These are phyloP conservation scores for Meandrusa payeni DNA, from an alignment of 2,888 invertebrate genomes.

Conservation along the genomic window DNA sequence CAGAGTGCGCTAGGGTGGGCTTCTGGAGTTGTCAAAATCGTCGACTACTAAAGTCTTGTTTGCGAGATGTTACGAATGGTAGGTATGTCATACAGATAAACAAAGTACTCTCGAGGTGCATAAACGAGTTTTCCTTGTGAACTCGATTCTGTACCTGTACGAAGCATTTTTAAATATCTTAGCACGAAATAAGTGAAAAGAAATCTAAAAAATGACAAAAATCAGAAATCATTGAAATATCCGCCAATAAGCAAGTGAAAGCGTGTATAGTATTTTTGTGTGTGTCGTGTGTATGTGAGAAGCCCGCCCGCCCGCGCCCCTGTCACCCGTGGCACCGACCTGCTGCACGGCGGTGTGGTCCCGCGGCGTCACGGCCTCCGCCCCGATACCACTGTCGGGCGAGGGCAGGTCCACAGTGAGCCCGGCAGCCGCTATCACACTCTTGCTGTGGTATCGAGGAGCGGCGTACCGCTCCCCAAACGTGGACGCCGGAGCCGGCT, in stretches of 20 bases:
- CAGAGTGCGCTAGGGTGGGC: conserved; percentile 26
- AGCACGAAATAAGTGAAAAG: conserved; percentile 8
- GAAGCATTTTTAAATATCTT: conserved; percentile 5
- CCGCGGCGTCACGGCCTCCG: conserved; percentile 94
- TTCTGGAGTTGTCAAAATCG: conserved; percentile 19
- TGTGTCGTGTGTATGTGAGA: conserved; percentile 37
- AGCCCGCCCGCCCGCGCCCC: conserved; percentile 72
- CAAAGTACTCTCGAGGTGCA: conserved; percentile 5
- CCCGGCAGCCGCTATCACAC: conserved; percentile 87
- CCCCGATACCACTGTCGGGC: conserved; percentile 97
- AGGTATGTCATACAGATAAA: conserved; percentile 1
- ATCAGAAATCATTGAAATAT: conserved; percentile 24
- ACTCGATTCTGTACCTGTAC: conserved; percentile 3
- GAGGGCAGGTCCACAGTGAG: conserved; percentile 96
- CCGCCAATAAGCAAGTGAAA: conserved; percentile 32
- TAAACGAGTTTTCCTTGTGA: conserved; percentile 5
- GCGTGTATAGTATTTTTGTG: conserved; percentile 35
- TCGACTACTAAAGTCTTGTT: conserved; percentile 10
- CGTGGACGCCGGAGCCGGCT: conserved; percentile 81
- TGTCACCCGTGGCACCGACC: conserved; percentile 80
- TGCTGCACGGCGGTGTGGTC: conserved; percentile 94
- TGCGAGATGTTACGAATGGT: conserved; percentile 17
- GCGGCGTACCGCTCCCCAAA: conserved; percentile 86
- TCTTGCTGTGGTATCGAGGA: conserved; percentile 86
- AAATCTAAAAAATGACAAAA: conserved; percentile 12